Evolutionary conservation across 2,797 vertebrate species (phyloP), one percentile per base, ranked within the genome.

Genomic region (Semotilus atromaculatus): DNA sequence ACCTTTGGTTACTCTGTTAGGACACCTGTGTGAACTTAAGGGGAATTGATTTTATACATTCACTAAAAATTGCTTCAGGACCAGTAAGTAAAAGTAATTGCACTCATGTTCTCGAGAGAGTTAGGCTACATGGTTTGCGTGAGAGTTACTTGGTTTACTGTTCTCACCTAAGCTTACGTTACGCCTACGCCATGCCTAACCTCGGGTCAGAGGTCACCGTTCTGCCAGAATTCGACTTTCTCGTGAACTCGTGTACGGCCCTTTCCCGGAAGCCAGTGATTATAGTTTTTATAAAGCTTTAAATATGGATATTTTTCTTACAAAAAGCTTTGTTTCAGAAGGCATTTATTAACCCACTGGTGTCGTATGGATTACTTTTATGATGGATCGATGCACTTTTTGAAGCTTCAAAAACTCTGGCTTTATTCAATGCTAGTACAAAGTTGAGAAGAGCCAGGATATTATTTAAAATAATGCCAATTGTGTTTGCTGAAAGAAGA

Each of bases 261-360:
- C 8, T n/a, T 60, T 14, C 11, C n/a, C 5, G 4, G n/a, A 62
- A 64, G 13, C 26, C 14, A 16, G 60, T 29, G 60, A 16, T 29
- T 64, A 29, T 64, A 64, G 26, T n/a, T 58, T 58, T n/a, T n/a
- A 58, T 11, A 11, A 58, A 58, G 53, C 23, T 58, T 4, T 10
- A 58, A 58, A n/a, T 58, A 58, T 58, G 55, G 55, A n/a, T n/a
- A 58, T 58, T 58, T 58, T 58, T 58, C 55, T n/a, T 58, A 64
- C 5, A 29, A 29, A 29, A 62, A 16, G 13, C 26, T 64, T 29
- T 1, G 13, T 29, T 64, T 31, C 26, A 62, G 26, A 18, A 31
- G 14, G 26, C 14, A 18, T 64, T 31, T 64, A 62, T 62, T 62
- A 29, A 62, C 26, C 60, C 26, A 29, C 13, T 29, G 60, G 55